These are phyloP conservation scores for Halcyon leucocephala DNA, from an alignment of 2,797 vertebrate species.

Conservation along the genomic window DNA sequence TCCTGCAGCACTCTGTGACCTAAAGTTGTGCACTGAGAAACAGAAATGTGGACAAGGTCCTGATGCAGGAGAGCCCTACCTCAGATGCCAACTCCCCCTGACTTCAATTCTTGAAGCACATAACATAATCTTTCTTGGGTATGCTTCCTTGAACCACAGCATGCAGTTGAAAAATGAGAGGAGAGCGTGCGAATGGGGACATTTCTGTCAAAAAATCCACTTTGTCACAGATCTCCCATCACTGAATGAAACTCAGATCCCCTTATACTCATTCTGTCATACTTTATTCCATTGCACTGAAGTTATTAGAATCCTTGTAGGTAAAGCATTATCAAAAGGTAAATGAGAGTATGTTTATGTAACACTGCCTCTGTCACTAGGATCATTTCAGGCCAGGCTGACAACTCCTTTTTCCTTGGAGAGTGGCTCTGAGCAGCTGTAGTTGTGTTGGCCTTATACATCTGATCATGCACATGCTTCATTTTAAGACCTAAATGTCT, in stretches of 20 bases:
- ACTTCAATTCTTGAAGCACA: background rate
- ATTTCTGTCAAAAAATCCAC: background rate
- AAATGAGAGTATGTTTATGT: background rate
- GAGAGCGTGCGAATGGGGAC: background rate
- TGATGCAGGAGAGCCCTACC: background rate
- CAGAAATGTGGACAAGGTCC: background rate
- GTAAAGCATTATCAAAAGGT: background rate
- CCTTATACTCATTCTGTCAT: background rate
- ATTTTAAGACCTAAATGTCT: background rate
- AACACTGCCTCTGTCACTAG: background rate
- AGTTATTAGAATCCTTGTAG: background rate
- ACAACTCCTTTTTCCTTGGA: background rate
- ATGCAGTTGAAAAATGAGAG: accelerated
- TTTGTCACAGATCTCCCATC: background rate
- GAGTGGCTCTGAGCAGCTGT: background rate
- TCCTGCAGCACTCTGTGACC: background rate
- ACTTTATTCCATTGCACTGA: background rate
- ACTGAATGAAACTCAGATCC: background rate
- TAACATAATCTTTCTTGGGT: background rate
- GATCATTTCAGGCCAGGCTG: background rate
- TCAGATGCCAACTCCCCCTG: background rate
- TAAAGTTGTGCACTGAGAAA: background rate
- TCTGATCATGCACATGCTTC: background rate
- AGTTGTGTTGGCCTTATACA: background rate
- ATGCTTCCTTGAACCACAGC: background rate